A percentile compares a stretch with the other conserved stretches of the same genome.
Conservation (phyloP, 2,113 vertebrate genomes). For the Galeopterus variegatus region DNA sequence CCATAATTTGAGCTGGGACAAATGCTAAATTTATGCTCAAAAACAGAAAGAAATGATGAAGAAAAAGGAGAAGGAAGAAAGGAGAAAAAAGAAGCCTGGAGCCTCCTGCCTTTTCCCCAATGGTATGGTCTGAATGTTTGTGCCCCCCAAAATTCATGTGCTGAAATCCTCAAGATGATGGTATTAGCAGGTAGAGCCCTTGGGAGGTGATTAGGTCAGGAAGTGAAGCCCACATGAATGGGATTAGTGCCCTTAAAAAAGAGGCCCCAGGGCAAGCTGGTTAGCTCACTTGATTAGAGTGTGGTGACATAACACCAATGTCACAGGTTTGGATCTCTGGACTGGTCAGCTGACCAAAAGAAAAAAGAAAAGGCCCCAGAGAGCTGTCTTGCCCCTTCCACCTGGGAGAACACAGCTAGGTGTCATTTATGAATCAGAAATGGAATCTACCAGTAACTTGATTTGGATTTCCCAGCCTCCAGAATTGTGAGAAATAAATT, state of each 20-base stretch:
- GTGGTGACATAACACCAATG: too few relatives aligned
- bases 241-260: neutral
- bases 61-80: neutral
- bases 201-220: neutral
- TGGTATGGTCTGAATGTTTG: neutral
- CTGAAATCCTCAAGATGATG: neutral
- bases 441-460: neutral
- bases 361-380: neutral
- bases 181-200: neutral
- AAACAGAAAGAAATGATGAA: neutral
- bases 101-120: neutral
- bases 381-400: neutral
- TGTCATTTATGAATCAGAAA: neutral
- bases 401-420: neutral
- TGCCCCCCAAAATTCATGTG: neutral
- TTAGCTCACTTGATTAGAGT: too few relatives aligned
- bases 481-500: neutral
- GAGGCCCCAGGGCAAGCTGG: neutral
- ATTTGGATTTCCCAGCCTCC: neutral
- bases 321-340: too few relatives aligned
- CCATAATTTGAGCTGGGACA: slow-evolving; percentile 29
- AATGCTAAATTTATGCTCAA: neutral
- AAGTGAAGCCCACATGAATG: neutral
- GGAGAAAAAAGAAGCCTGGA: neutral
- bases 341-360: too few relatives aligned